Evolutionary conservation across 37 sponge, comb jelly and placozoan species (phyloP), one percentile per base, ranked within the genome.

Genomic region (Spongilla lacustris): DNA sequence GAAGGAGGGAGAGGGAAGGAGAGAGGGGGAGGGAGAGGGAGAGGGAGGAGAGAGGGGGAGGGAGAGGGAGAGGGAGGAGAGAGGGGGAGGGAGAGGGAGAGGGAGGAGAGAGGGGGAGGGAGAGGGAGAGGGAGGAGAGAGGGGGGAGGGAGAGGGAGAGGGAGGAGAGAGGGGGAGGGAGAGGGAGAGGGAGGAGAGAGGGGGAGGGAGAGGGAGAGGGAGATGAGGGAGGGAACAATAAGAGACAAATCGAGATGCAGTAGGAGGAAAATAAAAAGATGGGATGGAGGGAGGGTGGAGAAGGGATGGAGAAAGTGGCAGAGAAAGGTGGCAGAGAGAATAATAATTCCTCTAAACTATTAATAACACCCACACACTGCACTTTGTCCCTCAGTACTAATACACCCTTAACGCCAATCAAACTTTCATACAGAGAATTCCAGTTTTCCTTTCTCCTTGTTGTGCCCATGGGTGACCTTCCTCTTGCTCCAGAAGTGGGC

Each of bases 401-500:
- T 6, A 41, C 41, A 41, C 41, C 41, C 3, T 41, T 41, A 41
- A 41, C 6, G 6, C 41, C 6, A 6, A 9, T 6, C 41, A 3
- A 2, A 36, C 25, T 32, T 10, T 75, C 80, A 28, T 35, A 91
- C 91, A 0, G 91, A 75, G 86, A 94, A 94, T 46, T 95, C 91
- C 13, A 95, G 85, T 46, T 67, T 71, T 27, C 27, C 41, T 66
- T 89, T 93, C 86, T 93, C 93, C 73, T 94, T 94, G 76, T 70
- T 83, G 77, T 84, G 86, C 17, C 86, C 85, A 8, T 83, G 73
- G 23, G 41, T 76, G 50, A 73, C 80, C 33, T 72, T 68, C 80
- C 86, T 81, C 85, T 90, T 92, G 71, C 90, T 80, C 90, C 86
- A 83, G 80, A 92, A 95, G 70, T 89, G 90, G 28, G 74, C 78